Evolutionary conservation across 2,888 invertebrate species (phyloP).

Genomic region (Lordiphosa fenestrarum): DNA sequence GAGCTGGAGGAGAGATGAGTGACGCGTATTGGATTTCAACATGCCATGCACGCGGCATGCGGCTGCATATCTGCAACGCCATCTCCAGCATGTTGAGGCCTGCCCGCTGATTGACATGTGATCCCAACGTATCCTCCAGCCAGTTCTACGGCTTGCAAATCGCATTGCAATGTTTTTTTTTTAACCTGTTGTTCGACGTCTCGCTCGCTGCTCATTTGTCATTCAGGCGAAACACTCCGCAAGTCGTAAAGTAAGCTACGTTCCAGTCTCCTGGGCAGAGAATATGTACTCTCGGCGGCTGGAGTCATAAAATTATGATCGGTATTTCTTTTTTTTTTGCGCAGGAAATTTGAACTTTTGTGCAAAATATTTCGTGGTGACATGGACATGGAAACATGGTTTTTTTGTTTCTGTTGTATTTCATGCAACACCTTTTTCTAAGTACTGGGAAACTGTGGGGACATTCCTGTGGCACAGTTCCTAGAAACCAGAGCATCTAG

Average conservation of each 20-base stretch:
- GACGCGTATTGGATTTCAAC: slow-evolving; percentile 70
- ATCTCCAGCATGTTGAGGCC: slow-evolving; percentile 31
- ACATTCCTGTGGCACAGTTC: slow-evolving; percentile 37
- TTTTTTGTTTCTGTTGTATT: slow-evolving; percentile 68
- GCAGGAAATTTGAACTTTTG: slow-evolving; percentile 48
- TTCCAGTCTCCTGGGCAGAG: slow-evolving; percentile 31
- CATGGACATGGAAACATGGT: slow-evolving; percentile 36
- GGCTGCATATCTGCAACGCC: slow-evolving; percentile 73
- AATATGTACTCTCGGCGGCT: slow-evolving; percentile 2
- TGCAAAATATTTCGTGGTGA: slow-evolving; percentile 53
- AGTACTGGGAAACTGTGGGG: slow-evolving; percentile 47
- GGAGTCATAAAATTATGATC: slow-evolving; percentile 68
- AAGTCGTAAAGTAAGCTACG: slow-evolving; percentile 58
- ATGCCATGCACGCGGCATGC: slow-evolving; percentile 62
- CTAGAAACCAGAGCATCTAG: too few relatives aligned
- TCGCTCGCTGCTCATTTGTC: slow-evolving; percentile 69
- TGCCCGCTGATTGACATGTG: slow-evolving; percentile 70
- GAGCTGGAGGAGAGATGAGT: slow-evolving; percentile 39
- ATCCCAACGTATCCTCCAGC: slow-evolving; percentile 51
- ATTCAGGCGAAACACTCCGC: slow-evolving; percentile 68
- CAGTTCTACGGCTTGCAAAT: slow-evolving; percentile 47
- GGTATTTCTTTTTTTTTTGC: slow-evolving; percentile 40
- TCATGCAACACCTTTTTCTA: slow-evolving; percentile 67
- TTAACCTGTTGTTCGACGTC: slow-evolving; percentile 57
- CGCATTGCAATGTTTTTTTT: slow-evolving; percentile 6